Evolutionary conservation across 1,140 invertebrate genomes (phyloP), one percentile per base, ranked within the genome.

Genomic region (Phthorimaea operculella): DNA sequence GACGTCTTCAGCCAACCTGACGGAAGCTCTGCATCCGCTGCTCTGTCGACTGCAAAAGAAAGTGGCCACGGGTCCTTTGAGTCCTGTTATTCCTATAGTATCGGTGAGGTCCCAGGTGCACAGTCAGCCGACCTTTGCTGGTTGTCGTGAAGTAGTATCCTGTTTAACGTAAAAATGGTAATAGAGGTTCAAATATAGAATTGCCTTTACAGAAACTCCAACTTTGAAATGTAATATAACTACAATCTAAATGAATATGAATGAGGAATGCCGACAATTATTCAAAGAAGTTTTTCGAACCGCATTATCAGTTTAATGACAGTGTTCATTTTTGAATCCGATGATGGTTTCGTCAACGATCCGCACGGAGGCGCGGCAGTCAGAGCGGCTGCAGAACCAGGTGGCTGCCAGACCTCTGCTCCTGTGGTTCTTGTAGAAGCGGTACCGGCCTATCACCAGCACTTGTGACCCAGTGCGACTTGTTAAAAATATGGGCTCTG

Each of bases 31-130:
- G n/a, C 36, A 39, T 10, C 36, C 36, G 10, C 10, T 39, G 36
- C 54, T 63, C 57, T 58, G 60, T 17, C 69, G 69, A 11, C 60
- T 58, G 34, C 70, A 72, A 1, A 57, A 42, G 64, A 61, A 72
- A 6, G 51, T 49, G 0, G 55, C 51, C 52, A 57, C 63, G 3
- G 17, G 36, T 4, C 36, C 36, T n/a, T n/a, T 9, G 10, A 45
- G 17, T 21, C 16, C 47, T 56, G 33, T 33, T 34, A 50, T 28
- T 7, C 18, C 63, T 69, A 33, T 72, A 70, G 49, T 62, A 76
- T 3, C 63, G 62, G 12, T 67, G 62, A 0, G 14, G 33, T 0
- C 65, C 67, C 8, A 58, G n/a, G 10, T 12, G 36, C 36, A 39
- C n/a, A 39, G 10, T 10, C 36, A 9, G 3, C 10, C 10, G 10